Percentiles rank a stretch among this genome's conserved stretches.
Conservation (phyloP, 2,113 vertebrate species). For the Larimichthys crocea region DNA sequence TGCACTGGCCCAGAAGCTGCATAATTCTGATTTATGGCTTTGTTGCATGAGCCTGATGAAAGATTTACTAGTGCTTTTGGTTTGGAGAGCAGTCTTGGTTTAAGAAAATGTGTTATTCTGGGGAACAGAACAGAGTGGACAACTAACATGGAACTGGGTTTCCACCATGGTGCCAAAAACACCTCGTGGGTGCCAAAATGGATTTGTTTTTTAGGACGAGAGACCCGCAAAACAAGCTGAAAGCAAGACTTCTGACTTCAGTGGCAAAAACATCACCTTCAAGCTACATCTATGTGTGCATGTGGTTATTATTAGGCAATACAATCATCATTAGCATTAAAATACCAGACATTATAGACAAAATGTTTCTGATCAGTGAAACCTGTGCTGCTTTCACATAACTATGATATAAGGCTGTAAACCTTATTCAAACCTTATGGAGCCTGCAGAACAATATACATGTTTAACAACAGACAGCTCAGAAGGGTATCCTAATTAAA, state of each 20-base stretch:
- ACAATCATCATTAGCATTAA: conserved; percentile 21
- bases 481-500: conserved; percentile 1
- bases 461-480: conserved; percentile 9
- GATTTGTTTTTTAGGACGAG: conserved; percentile 35
- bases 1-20: not conserved
- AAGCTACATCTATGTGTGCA: not conserved
- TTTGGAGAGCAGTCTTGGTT: conserved; percentile 14
- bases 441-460: conserved; percentile 1
- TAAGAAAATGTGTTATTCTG: conserved; percentile 24
- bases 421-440: conserved; percentile 13
- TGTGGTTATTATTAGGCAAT: conserved; percentile 19
- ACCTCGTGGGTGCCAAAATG: conserved; percentile 44
- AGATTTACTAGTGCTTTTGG: conserved; percentile 29
- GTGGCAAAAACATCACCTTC: conserved; percentile 5
- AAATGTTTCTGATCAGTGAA: not conserved
- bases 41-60: conserved; percentile 5
- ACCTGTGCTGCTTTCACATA: conserved; percentile 7
- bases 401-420: conserved; percentile 6
- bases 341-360: not conserved
- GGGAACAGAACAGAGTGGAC: conserved; percentile 21
- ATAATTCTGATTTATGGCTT: conserved; percentile 22
- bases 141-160: conserved; percentile 14
- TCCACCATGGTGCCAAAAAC: conserved; percentile 52
- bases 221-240: conserved; percentile 13
- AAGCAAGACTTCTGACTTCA: conserved; percentile 2